Conservation (phyloP, 2,797 vertebrate genomes). For the Silurus lanzhouensis region DNA sequence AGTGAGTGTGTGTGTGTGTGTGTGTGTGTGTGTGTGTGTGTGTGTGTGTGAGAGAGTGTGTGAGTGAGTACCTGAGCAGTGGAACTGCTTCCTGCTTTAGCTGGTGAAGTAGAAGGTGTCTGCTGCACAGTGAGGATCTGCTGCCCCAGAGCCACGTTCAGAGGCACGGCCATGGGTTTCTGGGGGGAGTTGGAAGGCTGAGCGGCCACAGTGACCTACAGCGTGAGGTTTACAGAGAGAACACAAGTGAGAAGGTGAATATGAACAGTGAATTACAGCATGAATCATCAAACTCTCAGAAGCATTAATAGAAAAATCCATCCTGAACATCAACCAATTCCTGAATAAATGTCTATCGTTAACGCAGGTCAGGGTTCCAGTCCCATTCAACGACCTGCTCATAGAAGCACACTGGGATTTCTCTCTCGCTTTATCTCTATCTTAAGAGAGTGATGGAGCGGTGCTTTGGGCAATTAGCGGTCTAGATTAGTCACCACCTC, state of each 20-base stretch:
- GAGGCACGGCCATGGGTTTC: slow-evolving; percentile 83
- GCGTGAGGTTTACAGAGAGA: no score
- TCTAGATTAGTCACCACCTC: neutral
- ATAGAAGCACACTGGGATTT: neutral
- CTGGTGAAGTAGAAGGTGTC: slow-evolving; percentile 81
- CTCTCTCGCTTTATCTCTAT: neutral
- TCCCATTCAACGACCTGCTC: neutral
- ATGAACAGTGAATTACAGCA: neutral
- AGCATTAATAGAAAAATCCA: neutral
- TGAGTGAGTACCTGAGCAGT: slow-evolving; percentile 73
- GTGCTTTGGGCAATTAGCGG: neutral
- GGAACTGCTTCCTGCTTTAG: slow-evolving; percentile 80
- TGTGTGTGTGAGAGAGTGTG: no score
- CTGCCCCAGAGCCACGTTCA: slow-evolving; percentile 86
- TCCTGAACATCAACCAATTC: neutral
- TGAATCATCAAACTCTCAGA: neutral
- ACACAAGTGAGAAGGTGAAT: neutral
- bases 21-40: neutral
- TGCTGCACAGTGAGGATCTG: slow-evolving; percentile 88
- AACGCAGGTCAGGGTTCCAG: neutral
- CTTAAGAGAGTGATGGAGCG: neutral
- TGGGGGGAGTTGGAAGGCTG: slow-evolving; percentile 83
- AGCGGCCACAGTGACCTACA: slow-evolving; percentile 81
- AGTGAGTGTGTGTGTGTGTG: neutral
- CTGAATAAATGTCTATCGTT: no score